These are phyloP conservation scores for Zaprionus gabonicus DNA, from an alignment of 1,140 invertebrate species.

Conservation along the genomic window DNA sequence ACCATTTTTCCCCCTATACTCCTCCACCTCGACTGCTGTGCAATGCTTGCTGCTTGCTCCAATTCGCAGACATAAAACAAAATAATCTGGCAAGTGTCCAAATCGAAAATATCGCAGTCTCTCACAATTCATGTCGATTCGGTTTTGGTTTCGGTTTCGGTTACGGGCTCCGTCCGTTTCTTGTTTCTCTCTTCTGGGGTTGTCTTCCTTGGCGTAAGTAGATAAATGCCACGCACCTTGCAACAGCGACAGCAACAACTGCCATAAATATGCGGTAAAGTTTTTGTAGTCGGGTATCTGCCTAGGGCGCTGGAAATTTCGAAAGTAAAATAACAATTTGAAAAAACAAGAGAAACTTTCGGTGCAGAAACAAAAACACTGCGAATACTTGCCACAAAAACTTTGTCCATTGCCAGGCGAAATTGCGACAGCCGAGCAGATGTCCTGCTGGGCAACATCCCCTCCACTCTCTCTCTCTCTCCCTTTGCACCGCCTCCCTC, in stretches of 20 bases:
- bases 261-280: conserved; percentile 73
- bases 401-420: conserved; percentile 63
- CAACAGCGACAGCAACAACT: conserved; percentile 47
- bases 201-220: conserved; percentile 15
- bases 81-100: conserved; percentile 46
- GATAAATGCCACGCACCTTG: conserved; percentile 51
- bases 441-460: conserved; percentile 55
- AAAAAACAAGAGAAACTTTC: conserved; percentile 66
- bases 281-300: conserved; percentile 59
- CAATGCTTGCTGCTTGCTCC: neutral
- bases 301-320: conserved; percentile 61
- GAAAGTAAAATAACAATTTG: conserved; percentile 77
- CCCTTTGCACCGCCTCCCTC: neutral
- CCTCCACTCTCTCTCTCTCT: neutral
- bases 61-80: conserved; percentile 34
- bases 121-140: conserved; percentile 15
- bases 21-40: neutral
- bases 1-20: neutral
- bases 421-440: conserved; percentile 67
- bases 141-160: conserved; percentile 3
- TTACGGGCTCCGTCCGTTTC: conserved; percentile 3
- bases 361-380: conserved; percentile 33
- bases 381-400: conserved; percentile 68
- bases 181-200: neutral
- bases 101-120: conserved; percentile 23